Evolutionary conservation across 2,113 vertebrate species (phyloP).

Genomic region (Heterochromis multidens): DNA sequence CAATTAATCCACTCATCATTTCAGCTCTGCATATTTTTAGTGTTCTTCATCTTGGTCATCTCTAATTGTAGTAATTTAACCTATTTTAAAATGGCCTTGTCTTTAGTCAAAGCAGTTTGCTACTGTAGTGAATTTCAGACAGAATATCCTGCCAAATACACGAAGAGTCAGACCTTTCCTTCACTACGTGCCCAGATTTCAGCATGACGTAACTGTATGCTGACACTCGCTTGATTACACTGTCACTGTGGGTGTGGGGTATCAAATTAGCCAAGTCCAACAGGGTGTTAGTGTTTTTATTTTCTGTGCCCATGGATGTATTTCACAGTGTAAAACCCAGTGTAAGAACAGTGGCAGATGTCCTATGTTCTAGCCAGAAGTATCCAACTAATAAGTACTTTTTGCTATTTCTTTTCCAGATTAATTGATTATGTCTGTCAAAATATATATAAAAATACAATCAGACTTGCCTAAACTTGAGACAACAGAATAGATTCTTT

Average conservation of each 20-base stretch:
- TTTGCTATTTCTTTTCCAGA: no score
- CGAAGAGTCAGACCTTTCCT: not conserved
- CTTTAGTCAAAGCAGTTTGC: not conserved
- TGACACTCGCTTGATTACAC: not conserved
- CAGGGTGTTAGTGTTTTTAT: not conserved
- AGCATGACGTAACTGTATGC: fast-evolving
- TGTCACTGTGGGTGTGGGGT: not conserved
- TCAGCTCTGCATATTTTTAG: not conserved
- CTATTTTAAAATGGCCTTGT: not conserved
- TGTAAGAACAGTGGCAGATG: not conserved
- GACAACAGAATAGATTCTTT: not conserved
- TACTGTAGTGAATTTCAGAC: not conserved
- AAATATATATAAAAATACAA: not conserved
- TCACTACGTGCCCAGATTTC: not conserved
- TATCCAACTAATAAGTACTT: no score
- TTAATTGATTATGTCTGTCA: not conserved
- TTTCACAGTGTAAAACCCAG: not conserved
- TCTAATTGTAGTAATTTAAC: not conserved
- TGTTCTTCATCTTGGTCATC: not conserved
- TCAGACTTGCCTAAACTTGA: not conserved
- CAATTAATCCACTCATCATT: not conserved
- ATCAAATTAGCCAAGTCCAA: fast-evolving
- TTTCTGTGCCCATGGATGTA: not conserved
- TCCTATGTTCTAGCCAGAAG: not conserved
- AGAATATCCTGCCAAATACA: not conserved